Evolutionary conservation across 1,140 invertebrate genomes (phyloP).

Genomic region (Portunus trituberculatus): DNA sequence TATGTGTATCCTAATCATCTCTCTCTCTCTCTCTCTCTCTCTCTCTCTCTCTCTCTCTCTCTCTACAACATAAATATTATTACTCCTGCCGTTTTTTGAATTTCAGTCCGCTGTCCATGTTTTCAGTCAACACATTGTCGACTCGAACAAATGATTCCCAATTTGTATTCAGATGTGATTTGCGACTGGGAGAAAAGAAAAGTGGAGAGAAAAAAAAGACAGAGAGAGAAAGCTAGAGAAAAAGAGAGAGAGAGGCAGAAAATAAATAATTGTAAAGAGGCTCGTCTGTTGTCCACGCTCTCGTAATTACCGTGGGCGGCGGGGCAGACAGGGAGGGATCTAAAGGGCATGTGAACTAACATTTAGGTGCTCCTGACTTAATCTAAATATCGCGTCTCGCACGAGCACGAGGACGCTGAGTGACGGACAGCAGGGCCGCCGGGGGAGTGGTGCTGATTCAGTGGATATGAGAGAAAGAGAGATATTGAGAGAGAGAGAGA

Average conservation of each 20-base stretch:
- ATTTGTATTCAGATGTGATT: constrained; percentile 69
- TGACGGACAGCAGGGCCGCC: neutral
- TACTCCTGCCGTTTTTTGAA: constrained; percentile 37
- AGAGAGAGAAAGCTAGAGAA: neutral
- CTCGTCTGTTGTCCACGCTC: neutral
- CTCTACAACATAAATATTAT: constrained; percentile 18
- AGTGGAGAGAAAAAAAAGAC: neutral
- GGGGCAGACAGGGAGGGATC: neutral
- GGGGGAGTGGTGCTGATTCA: neutral
- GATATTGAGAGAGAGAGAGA: neutral
- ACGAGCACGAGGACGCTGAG: neutral
- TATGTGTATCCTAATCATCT: no score
- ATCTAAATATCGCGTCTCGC: constrained; percentile 21
- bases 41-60: neutral
- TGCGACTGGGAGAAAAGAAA: constrained; percentile 35
- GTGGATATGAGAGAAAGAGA: neutral
- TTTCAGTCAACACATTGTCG: constrained; percentile 43
- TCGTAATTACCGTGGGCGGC: neutral
- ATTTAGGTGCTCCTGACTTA: constrained; percentile 27
- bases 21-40: no score
- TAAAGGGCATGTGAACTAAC: constrained; percentile 55
- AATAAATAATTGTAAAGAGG: constrained; percentile 5
- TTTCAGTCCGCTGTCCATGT: neutral
- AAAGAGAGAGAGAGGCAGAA: neutral
- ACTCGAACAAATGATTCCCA: constrained; percentile 67